These are phyloP conservation scores for Carposina sasakii DNA, from an alignment of 1,140 invertebrate species.

Conservation along the genomic window DNA sequence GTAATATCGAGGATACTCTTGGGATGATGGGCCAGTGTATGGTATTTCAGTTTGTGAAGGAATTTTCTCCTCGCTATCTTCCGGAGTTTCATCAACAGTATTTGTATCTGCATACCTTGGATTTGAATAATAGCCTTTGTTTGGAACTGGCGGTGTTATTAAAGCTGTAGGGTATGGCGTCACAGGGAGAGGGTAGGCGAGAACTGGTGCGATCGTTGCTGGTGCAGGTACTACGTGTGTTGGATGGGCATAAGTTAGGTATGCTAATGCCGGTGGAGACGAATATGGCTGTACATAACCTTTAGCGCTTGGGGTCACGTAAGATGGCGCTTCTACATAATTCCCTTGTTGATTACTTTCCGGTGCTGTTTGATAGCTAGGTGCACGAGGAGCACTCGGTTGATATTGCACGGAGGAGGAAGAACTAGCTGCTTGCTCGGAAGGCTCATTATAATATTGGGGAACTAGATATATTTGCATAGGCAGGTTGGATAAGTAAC, in stretches of 20 bases:
- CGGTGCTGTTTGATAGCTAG: conserved; percentile 29
- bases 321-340: conserved; percentile 47
- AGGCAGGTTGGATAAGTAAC: conserved; percentile 57
- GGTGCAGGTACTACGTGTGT: conserved; percentile 19
- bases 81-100: conserved; percentile 37
- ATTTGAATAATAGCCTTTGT: conserved; percentile 41
- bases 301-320: conserved; percentile 41
- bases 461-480: conserved; percentile 64
- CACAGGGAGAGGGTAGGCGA: conserved; percentile 47
- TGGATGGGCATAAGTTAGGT: conserved; percentile 32
- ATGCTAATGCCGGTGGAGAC: conserved; percentile 36
- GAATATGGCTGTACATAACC: conserved; percentile 37
- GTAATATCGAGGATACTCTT: conserved; percentile 49
- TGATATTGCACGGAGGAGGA: conserved; percentile 32
- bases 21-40: conserved; percentile 24
- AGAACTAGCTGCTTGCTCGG: conserved; percentile 25
- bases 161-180: conserved; percentile 43
- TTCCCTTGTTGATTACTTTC: conserved; percentile 41
- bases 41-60: conserved; percentile 37
- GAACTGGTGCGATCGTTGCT: conserved; percentile 38
- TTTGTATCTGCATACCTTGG: conserved; percentile 41
- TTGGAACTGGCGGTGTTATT: conserved; percentile 24
- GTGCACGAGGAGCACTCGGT: conserved; percentile 19
- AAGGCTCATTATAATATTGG: conserved; percentile 50
- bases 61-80: conserved; percentile 38